These are phyloP conservation scores for Drosophila sturtevanti DNA, from an alignment of 1,140 invertebrate species.

Conservation along the genomic window DNA sequence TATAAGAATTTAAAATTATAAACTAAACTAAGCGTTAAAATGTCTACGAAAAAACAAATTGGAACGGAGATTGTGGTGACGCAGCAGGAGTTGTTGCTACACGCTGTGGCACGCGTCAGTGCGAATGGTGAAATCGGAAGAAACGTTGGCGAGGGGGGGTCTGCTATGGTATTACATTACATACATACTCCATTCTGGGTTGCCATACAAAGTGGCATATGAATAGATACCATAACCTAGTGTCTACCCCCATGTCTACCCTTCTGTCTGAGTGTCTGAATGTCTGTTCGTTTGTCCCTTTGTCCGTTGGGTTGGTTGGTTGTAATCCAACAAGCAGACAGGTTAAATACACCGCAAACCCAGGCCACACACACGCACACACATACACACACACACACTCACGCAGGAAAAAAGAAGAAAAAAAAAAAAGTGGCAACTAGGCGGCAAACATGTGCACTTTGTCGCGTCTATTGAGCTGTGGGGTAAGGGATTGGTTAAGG, in stretches of 20 bases:
- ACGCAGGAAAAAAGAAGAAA: conserved; percentile 7
- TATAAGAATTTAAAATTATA: conserved; percentile 20
- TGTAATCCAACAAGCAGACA: conserved; percentile 81
- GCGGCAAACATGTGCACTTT: conserved; percentile 50
- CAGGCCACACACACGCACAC: conserved; percentile 52
- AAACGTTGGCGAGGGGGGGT: conserved; percentile 24
- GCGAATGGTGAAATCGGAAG: conserved; percentile 22
- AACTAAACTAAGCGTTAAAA: conserved; percentile 81
- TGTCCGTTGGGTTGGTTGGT: conserved; percentile 55
- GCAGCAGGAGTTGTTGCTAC: conserved; percentile 25
- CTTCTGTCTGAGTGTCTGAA: conserved; percentile 18
- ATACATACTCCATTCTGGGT: neutral
- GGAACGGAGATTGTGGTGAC: conserved; percentile 31
- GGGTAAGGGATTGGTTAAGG: neutral
- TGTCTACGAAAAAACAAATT: conserved; percentile 67
- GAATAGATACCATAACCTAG: conserved; percentile 73
- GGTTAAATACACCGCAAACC: conserved; percentile 82
- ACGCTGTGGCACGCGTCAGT: conserved; percentile 35
- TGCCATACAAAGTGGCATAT: conserved; percentile 65
- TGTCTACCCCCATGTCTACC: conserved; percentile 40
- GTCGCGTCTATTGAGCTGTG: conserved; percentile 13
- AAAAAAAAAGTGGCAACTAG: conserved; percentile 66
- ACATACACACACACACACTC: conserved; percentile 15
- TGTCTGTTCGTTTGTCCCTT: conserved; percentile 19
- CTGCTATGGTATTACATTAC: conserved; percentile 74